phyloP scores from a whole-genome alignment of 2,797 vertebrate genomes.

The Myotis myotis region DNA sequence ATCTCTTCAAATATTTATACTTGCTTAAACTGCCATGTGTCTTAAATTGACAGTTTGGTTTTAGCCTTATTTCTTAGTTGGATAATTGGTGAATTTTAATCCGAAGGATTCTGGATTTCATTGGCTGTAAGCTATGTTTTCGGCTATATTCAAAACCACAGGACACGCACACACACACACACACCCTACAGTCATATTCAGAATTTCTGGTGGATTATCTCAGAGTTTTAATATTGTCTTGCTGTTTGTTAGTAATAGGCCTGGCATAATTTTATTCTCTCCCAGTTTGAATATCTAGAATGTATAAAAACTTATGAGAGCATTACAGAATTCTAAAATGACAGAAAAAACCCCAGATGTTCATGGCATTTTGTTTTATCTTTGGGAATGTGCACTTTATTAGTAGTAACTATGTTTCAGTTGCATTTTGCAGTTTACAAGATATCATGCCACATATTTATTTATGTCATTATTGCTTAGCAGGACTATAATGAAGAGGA shows the following conservation, averaged over 20 bases:
- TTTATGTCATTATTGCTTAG: not conserved
- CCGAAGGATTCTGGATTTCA: not conserved
- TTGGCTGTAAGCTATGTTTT: not conserved
- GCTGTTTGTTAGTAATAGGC: not conserved
- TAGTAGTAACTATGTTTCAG: not conserved
- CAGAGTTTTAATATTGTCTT: conserved; percentile 1
- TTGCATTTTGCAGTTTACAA: not conserved
- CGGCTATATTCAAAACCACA: not conserved
- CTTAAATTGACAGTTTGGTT: not conserved
- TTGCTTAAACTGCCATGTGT: not conserved
- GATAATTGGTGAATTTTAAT: conserved; percentile 28
- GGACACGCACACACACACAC: not conserved
- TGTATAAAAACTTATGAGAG: not conserved
- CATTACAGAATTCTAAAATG: not conserved
- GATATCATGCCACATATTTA: not conserved
- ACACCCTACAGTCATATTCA: not conserved
- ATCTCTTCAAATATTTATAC: not conserved
- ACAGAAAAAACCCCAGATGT: not conserved
- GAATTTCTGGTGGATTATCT: not conserved
- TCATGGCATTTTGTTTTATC: not conserved
- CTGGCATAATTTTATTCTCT: not conserved
- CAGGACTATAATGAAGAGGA: not conserved
- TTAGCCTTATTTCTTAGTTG: conserved; percentile 9
- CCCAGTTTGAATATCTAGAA: not conserved
- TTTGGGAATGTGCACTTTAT: not conserved